phyloP scores from a whole-genome alignment of 2,113 vertebrate species.

The Scopus umbretta region DNA sequence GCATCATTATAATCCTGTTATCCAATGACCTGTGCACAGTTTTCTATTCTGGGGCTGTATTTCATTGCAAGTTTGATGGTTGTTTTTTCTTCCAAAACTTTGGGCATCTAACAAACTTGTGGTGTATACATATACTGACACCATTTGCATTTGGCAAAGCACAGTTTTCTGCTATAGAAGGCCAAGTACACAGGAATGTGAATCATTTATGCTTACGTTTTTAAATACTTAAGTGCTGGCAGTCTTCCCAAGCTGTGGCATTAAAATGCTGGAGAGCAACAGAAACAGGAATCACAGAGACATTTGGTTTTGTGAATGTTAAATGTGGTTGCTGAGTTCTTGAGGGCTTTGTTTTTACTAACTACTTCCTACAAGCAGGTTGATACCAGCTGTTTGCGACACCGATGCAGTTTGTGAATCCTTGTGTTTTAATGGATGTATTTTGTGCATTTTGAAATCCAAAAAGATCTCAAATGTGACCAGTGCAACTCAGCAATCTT shows the following conservation, averaged over 20 bases:
- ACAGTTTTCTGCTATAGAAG: neutral
- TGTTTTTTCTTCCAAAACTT: neutral
- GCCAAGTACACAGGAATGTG: conserved; percentile 7
- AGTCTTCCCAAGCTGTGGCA: conserved; percentile 14
- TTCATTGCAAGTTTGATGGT: neutral
- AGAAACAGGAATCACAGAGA: conserved; percentile 14
- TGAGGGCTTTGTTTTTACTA: conserved; percentile 18
- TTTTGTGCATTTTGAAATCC: neutral
- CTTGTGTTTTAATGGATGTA: neutral
- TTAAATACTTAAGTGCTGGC: conserved; percentile 42
- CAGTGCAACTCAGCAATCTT: neutral
- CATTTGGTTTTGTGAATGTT: conserved; percentile 37
- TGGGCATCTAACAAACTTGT: neutral
- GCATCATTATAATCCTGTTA: neutral
- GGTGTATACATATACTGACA: neutral
- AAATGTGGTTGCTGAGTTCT: conserved; percentile 21
- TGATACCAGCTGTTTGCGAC: neutral
- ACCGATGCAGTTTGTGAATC: neutral
- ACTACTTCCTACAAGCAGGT: conserved; percentile 18
- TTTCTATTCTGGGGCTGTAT: neutral
- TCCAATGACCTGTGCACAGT: neutral
- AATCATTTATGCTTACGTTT: conserved; percentile 42
- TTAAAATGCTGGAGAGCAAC: conserved; percentile 38
- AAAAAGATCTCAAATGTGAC: neutral
- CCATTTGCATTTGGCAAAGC: neutral